phyloP scores from a whole-genome alignment of 2,113 vertebrate genomes.

The Ardeotis arabs region DNA sequence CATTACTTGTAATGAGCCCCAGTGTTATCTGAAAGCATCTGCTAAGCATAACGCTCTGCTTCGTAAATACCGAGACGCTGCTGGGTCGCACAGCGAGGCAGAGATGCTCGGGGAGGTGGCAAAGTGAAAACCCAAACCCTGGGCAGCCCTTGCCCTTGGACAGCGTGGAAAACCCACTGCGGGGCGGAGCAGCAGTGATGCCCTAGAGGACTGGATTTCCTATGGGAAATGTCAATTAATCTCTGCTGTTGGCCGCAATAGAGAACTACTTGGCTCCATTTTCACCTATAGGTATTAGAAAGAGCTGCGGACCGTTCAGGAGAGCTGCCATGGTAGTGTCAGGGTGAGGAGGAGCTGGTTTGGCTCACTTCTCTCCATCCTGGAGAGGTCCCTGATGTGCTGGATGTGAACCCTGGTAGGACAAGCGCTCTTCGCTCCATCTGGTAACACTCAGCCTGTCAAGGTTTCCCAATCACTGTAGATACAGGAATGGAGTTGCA shows the following conservation, averaged over 20 bases:
- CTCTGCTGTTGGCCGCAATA: not conserved
- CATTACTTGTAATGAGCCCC: not conserved
- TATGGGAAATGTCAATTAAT: not conserved
- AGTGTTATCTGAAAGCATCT: not conserved
- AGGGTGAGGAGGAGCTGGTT: not conserved
- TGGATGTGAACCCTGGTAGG: not conserved
- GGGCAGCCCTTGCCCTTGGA: not conserved
- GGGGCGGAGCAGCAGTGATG: not conserved
- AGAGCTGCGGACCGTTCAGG: not conserved
- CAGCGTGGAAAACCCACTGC: not conserved
- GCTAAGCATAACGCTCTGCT: not conserved
- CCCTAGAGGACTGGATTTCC: not conserved
- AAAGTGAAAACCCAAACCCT: not conserved
- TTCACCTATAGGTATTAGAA: not conserved
- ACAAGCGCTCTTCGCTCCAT: not conserved
- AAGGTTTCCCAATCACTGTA: not conserved
- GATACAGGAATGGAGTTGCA: not conserved
- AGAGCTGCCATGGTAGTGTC: not conserved
- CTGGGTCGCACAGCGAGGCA: not conserved
- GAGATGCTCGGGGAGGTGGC: not conserved
- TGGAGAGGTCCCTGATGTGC: not conserved
- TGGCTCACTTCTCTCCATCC: not conserved
- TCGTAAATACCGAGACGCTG: rapidly evolving
- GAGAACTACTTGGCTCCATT: not conserved
- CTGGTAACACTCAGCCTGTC: not conserved